Percentiles rank a stretch among this genome's conserved stretches.
Conservation (phyloP, 30 jellyfish, hydroid and myxozoan species). For the Aurelia sp. region DNA sequence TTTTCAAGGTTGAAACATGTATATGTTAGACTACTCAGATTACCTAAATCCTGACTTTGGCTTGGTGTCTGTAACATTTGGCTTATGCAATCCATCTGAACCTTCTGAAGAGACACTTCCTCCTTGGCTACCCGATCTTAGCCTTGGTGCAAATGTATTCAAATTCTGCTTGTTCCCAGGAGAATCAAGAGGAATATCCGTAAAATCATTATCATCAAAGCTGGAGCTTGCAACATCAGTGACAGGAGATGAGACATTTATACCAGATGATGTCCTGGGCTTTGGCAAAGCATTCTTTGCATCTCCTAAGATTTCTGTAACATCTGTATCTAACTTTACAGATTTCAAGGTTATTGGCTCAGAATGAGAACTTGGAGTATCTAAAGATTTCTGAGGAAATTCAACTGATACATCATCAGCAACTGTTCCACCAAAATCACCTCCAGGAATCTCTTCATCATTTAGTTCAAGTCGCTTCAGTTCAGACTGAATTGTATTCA, state of each 20-base stretch:
- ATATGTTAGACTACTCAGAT: background rate
- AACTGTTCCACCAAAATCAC: background rate
- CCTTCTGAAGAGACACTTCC: constrained; percentile 27
- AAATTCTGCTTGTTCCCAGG: constrained; percentile 49
- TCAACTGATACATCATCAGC: background rate
- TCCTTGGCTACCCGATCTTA: constrained; percentile 48
- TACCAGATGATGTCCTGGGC: constrained; percentile 29
- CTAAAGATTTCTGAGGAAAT: background rate
- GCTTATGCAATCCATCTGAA: constrained; percentile 62
- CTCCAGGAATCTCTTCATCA: constrained; percentile 36
- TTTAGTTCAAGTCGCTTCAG: constrained; percentile 37
- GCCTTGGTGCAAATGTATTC: constrained; percentile 86
- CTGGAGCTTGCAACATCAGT: constrained; percentile 2
- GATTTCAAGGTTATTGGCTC: background rate
- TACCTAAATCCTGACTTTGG: constrained; percentile 84
- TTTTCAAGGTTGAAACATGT: too few relatives aligned
- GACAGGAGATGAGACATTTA: background rate
- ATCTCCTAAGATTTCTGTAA: constrained; percentile 29
- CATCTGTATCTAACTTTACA: constrained; percentile 43
- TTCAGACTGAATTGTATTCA: constrained; percentile 35
- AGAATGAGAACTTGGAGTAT: background rate
- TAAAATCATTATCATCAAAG: constrained; percentile 68
- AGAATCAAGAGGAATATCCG: constrained; percentile 84
- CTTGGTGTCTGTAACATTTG: constrained; percentile 74
- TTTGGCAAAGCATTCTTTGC: constrained; percentile 38